Conservation (phyloP, 2,888 invertebrate species). For the Colostygia pectinataria region DNA sequence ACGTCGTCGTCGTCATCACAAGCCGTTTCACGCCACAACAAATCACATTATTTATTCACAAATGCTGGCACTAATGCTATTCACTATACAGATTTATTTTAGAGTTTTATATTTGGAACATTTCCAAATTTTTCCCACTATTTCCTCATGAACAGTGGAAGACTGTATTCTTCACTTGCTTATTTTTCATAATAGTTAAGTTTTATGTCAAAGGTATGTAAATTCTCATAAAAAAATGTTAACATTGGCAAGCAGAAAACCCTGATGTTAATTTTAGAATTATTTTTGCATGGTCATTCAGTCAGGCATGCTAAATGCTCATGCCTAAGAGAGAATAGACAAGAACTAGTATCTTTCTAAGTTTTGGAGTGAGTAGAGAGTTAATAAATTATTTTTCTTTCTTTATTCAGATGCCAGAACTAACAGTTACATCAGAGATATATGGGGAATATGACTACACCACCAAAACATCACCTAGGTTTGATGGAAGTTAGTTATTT, state of each 20-base stretch:
- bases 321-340: too few species aligned
- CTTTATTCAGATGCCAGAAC: slow-evolving; percentile 74
- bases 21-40: slow-evolving; percentile 34
- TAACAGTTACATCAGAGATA: slow-evolving; percentile 88
- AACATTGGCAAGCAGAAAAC: slow-evolving; percentile 12
- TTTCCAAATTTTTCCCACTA: slow-evolving; percentile 70
- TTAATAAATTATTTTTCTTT: too few species aligned
- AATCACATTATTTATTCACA: slow-evolving; percentile 49
- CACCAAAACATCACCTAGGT: slow-evolving; percentile 70
- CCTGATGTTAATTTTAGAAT: slow-evolving; percentile 31
- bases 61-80: slow-evolving; percentile 58
- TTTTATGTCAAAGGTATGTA: slow-evolving; percentile 34
- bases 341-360: too few species aligned
- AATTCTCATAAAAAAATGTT: neutral
- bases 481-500: slow-evolving; percentile 76
- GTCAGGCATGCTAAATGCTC: slow-evolving; percentile 15
- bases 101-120: slow-evolving; percentile 72
- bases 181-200: slow-evolving; percentile 8
- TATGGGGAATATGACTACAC: slow-evolving; percentile 87
- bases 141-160: slow-evolving; percentile 56
- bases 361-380: too few species aligned
- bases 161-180: slow-evolving; percentile 14
- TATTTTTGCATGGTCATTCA: slow-evolving; percentile 16
- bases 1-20: slow-evolving; percentile 25
- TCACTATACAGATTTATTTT: slow-evolving; percentile 73